These are phyloP conservation scores for Poeciliopsis occidentalis DNA, from an alignment of 2,113 vertebrate genomes.

Conservation along the genomic window DNA sequence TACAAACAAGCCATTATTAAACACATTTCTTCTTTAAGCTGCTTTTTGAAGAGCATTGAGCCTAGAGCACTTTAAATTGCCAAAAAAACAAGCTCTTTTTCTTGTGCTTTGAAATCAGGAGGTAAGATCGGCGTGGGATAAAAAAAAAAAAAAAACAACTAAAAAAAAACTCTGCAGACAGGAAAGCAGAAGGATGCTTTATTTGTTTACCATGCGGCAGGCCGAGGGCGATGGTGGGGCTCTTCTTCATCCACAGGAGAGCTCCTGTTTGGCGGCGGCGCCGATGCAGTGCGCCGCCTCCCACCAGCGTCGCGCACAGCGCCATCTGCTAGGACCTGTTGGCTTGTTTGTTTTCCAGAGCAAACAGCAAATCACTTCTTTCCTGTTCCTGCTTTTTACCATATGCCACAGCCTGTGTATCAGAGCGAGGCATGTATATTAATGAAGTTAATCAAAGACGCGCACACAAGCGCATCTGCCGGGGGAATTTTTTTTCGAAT, in stretches of 20 bases:
- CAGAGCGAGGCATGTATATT: constrained; percentile 95
- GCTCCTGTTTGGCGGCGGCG: constrained; percentile 69
- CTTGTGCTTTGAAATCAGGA: constrained; percentile 70
- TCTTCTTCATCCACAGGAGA: constrained; percentile 76
- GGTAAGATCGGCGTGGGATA: constrained; percentile 70
- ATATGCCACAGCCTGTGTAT: constrained; percentile 95
- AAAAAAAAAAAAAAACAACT: constrained; percentile 26
- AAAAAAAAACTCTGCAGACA: constrained; percentile 65
- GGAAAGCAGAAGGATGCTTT: constrained; percentile 75
- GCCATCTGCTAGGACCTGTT: constrained; percentile 99
- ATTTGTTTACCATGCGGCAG: constrained; percentile 78
- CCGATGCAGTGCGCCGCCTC: constrained; percentile 76
- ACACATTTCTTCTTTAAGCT: constrained; percentile 66
- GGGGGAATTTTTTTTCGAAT: constrained; percentile 58
- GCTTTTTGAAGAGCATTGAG: constrained; percentile 64
- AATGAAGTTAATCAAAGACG: constrained; percentile 94
- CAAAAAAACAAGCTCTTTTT: constrained; percentile 59
- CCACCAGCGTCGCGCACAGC: constrained; percentile 86
- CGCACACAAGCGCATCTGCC: constrained; percentile 69
- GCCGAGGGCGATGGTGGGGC: constrained; percentile 75
- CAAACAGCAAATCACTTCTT: constrained; percentile 98
- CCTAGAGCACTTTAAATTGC: constrained; percentile 71
- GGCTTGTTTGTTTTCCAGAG: constrained; percentile 98
- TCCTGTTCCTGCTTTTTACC: constrained; percentile 95
- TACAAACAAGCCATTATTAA: constrained; percentile 71